Percentiles rank a stretch among this genome's conserved stretches.
Evolutionary conservation across 2,113 vertebrate species (phyloP).

Genomic region (Phrynosoma platyrhinos): DNA sequence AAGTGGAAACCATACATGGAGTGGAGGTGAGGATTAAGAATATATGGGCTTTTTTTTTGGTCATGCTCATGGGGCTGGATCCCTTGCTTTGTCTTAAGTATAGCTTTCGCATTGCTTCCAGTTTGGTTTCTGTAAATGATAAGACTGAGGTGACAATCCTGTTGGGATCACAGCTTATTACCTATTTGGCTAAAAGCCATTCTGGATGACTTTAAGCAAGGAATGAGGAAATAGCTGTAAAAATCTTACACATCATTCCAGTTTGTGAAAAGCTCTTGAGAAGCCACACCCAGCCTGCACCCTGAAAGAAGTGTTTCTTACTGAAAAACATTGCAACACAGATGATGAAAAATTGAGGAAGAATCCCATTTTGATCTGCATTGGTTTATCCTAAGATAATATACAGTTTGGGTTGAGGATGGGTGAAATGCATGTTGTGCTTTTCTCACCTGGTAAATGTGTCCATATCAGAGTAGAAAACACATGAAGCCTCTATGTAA

Average conservation of each 20-base stretch:
- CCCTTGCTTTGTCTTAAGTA: background rate
- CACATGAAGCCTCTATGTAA: background rate
- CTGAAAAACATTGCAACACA: background rate
- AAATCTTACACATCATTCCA: background rate
- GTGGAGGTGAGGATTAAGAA: background rate
- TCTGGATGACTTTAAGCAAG: background rate
- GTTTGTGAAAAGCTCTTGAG: background rate
- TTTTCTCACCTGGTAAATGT: background rate
- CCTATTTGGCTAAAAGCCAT: conserved; percentile 30
- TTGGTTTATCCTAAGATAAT: background rate
- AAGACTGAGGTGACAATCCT: background rate
- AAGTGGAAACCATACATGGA: background rate
- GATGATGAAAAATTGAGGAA: background rate
- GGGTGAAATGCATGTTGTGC: background rate
- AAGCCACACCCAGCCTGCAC: background rate
- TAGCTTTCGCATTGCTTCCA: background rate
- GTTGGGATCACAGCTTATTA: fast-evolving
- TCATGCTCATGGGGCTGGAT: background rate
- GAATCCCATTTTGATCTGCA: background rate
- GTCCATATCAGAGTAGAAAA: background rate
- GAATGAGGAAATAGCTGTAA: background rate
- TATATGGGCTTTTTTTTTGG: background rate
- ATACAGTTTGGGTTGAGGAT: background rate
- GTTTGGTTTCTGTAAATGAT: background rate
- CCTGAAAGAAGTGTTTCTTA: background rate